Conservation (phyloP, 1,140 invertebrate genomes). For the Trinorchestia longiramus region DNA sequence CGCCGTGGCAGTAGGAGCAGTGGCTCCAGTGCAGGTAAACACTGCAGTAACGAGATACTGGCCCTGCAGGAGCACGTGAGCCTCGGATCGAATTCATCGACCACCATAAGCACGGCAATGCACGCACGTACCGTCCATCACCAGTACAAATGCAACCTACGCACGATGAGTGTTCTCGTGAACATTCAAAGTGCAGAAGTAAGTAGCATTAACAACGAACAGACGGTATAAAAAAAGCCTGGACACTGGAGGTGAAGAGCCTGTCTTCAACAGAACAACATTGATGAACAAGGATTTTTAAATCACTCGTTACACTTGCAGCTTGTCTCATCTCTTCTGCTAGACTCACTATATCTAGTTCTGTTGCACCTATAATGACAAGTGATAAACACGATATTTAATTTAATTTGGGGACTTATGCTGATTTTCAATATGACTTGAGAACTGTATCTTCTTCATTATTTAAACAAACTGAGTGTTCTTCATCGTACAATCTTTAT, state of each 20-base stretch:
- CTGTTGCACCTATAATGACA: not conserved
- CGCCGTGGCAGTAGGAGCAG: not conserved
- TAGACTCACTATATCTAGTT: not conserved
- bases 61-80: slow-evolving; percentile 8
- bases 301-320: not conserved
- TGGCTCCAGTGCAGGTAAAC: not conserved
- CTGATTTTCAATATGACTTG: not conserved
- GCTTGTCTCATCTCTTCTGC: not conserved
- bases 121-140: not conserved
- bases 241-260: not conserved
- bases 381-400: not conserved
- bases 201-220: not conserved
- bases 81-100: slow-evolving; percentile 36
- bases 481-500: not conserved
- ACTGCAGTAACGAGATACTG: slow-evolving; percentile 28
- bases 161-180: not conserved
- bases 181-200: not conserved
- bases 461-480: not conserved
- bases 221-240: not conserved
- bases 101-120: not conserved
- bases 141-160: not conserved
- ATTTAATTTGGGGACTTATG: not conserved
- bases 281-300: not conserved
- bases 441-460: not conserved
- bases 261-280: not conserved